These are phyloP conservation scores for Lanius ludovicianus DNA, from an alignment of 2,113 vertebrate genomes.

Conservation along the genomic window DNA sequence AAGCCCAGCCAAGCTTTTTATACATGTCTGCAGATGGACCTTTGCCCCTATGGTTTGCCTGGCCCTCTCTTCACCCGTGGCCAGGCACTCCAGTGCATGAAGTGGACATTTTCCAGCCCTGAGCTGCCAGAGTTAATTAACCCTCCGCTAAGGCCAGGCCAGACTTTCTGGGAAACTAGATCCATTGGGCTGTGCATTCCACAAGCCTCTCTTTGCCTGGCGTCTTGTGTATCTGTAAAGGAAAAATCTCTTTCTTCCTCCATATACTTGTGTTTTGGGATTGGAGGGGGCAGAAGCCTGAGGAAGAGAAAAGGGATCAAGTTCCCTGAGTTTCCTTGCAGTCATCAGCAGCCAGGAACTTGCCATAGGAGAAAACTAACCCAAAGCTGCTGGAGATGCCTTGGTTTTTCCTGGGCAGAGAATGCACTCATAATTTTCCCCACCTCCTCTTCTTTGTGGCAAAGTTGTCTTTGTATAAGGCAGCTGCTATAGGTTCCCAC, in stretches of 20 bases:
- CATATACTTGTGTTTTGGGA: not conserved
- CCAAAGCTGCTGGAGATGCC: not conserved
- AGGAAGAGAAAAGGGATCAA: not conserved
- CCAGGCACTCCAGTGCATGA: conserved; percentile 10
- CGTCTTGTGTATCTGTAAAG: not conserved
- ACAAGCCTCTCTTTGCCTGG: conserved; percentile 15
- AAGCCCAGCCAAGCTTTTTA: conserved; percentile 38
- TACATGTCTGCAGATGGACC: conserved; percentile 7
- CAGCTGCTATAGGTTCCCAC: not conserved
- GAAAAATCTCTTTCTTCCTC: conserved; percentile 13
- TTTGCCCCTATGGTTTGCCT: conserved; percentile 53
- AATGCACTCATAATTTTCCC: not conserved
- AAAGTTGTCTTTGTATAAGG: not conserved
- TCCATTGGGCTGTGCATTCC: conserved; percentile 53
- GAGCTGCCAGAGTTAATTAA: conserved; percentile 67
- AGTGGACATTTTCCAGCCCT: conserved; percentile 57
- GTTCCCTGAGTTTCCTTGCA: not conserved
- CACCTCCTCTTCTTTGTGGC: not conserved
- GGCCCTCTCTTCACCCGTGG: conserved; percentile 44
- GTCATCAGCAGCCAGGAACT: not conserved
- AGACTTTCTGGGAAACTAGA: conserved; percentile 61
- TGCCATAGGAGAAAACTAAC: not conserved
- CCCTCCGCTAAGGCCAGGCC: conserved; percentile 32
- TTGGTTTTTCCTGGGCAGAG: not conserved
- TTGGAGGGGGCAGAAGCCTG: not conserved